Base-by-base conservation (phyloP, 2,113 vertebrate genomes). In the Physeter macrocephalus region DNA sequence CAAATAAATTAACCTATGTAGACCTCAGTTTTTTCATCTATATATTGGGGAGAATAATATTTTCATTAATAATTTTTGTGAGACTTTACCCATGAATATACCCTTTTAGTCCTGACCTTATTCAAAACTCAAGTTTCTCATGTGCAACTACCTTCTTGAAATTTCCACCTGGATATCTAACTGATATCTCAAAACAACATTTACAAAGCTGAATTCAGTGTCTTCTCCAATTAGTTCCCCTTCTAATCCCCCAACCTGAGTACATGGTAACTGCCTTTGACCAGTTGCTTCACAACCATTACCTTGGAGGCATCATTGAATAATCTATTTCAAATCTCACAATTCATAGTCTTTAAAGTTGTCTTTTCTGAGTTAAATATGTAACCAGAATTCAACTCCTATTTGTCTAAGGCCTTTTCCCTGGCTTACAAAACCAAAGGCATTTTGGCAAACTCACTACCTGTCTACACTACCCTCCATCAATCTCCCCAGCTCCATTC, bases 301-400 rank as follows among this genome's bases (percentile, higher is more conserved):
- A n/a, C 2, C 1, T 78, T 78, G 8, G 27, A 90, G 52, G 18
- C 25, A 75, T 31, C 10, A 78, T 14, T 61, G 6, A 57, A 8
- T 62, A 81, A 57, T 81, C 10, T 81, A 23, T 21, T 46, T 64
- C 20, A 87, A 71, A 82, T 49, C 3, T 34, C 34, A 54, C 34
- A 43, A 29, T 89, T 13, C 9, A 39, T 7, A 31, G 17, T 84
- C 9, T 64, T 83, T 57, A 77, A 57, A 66, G 4, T 1, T 29
- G 18, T 29, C 17, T 83, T 86, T 77, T 52, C 52, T 25, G 84
- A 84, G 21, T 84, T 84, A n/a, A 95, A 36, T 52, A 10, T 46
- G 9, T 67, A 69, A 67, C 17, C 5, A 54, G 17, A 75, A 87
- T 54, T 80, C 20, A 54, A 66, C 1, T 62, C 2, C 7, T 39